Conservation (phyloP, 2,113 vertebrate species). For the Bagarius yarrelli region DNA sequence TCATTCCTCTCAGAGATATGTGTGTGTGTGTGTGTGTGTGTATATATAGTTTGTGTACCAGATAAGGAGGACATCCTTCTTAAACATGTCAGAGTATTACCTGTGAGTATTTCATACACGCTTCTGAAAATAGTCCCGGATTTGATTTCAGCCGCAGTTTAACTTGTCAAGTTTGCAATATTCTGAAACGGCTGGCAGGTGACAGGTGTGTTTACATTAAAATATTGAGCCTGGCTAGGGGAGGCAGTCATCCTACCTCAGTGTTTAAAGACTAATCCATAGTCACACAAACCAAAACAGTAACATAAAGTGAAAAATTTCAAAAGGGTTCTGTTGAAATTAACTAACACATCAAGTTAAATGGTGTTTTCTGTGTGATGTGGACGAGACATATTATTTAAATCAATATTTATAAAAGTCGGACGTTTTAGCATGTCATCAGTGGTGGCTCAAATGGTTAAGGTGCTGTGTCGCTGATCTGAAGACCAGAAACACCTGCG, state of each 20-base stretch:
- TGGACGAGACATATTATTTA: background rate
- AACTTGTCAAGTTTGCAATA: constrained; percentile 1
- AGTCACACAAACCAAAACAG: constrained; percentile 10
- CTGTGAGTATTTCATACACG: background rate
- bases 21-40: too few relatives aligned
- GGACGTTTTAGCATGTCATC: background rate
- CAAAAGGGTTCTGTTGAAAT: background rate
- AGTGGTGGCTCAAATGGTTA: too few relatives aligned
- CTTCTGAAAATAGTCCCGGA: constrained; percentile 26
- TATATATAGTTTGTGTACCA: background rate
- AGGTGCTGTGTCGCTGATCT: too few relatives aligned
- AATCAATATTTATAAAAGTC: background rate
- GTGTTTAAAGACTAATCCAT: constrained; percentile 33
- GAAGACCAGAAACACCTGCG: too few relatives aligned
- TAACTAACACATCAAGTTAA: background rate
- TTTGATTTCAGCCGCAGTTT: constrained; percentile 23
- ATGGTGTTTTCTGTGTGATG: background rate
- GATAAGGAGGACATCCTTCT: constrained; percentile 6
- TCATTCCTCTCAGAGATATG: background rate
- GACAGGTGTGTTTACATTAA: constrained; percentile 29
- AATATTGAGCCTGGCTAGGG: constrained; percentile 23
- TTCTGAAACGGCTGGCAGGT: constrained; percentile 1
- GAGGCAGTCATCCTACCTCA: constrained; percentile 22
- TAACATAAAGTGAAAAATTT: background rate
- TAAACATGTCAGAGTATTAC: constrained; percentile 28